These are phyloP conservation scores for Ceuthmochares aereus DNA, from an alignment of 2,113 vertebrate species.

Conservation along the genomic window DNA sequence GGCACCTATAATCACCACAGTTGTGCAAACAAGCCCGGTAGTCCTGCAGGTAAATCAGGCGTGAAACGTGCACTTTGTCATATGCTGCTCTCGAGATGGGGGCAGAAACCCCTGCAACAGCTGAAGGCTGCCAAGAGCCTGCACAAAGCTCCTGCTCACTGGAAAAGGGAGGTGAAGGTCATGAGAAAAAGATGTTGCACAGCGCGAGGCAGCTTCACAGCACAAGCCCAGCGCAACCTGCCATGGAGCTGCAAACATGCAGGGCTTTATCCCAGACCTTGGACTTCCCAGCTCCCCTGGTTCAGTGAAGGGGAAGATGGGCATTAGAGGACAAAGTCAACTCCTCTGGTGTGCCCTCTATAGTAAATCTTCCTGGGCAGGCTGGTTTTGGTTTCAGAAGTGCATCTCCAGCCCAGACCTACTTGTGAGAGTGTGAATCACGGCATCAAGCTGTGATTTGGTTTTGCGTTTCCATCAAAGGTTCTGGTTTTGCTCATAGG, in stretches of 20 bases:
- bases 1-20: background rate
- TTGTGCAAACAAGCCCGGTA: background rate
- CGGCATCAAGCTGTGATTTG: background rate
- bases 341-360: fast-evolving
- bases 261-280: background rate
- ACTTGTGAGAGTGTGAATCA: background rate
- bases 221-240: background rate
- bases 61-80: background rate
- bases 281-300: background rate
- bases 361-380: background rate
- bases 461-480: slow-evolving; percentile 1
- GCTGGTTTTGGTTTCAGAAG: background rate
- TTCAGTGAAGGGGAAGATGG: background rate
- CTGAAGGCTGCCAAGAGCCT: background rate
- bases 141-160: background rate
- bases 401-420: background rate
- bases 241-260: background rate
- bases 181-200: background rate
- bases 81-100: fast-evolving
- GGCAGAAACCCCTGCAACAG: background rate
- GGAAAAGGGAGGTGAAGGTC: background rate
- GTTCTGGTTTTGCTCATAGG: slow-evolving; percentile 7
- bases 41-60: background rate
- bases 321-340: background rate
- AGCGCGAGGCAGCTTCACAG: background rate